phyloP scores from a whole-genome alignment of 2,797 vertebrate genomes.

The Argyrosomus regius region DNA sequence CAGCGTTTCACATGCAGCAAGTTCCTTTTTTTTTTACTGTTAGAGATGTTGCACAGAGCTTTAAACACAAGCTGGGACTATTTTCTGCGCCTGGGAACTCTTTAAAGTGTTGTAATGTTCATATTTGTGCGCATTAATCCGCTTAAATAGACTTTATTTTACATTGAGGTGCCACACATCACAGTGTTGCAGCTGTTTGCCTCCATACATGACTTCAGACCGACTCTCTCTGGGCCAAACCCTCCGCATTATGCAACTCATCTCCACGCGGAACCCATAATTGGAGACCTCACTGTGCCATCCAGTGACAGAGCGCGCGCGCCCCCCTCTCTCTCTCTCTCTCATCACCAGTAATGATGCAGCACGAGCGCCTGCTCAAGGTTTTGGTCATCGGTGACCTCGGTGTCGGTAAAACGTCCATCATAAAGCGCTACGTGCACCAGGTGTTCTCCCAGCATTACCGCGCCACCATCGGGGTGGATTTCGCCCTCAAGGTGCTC shows the following conservation, averaged over 20 bases:
- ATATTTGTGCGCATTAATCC: too few relatives aligned
- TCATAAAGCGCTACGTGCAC: slow-evolving; percentile 88
- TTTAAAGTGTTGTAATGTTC: too few relatives aligned
- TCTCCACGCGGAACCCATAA: slow-evolving; percentile 19
- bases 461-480: slow-evolving; percentile 87
- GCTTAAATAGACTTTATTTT: not conserved
- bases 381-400: slow-evolving; percentile 87
- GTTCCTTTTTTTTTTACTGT: not conserved
- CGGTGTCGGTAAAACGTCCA: slow-evolving; percentile 87
- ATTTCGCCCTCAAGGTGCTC: slow-evolving; percentile 87
- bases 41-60: not conserved
- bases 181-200: not conserved
- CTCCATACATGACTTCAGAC: not conserved
- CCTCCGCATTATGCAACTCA: not conserved
- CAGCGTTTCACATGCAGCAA: not conserved
- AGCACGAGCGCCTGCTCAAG: slow-evolving; percentile 85
- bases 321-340: not conserved
- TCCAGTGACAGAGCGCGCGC: not conserved
- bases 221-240: not conserved
- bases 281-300: slow-evolving; percentile 21
- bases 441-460: slow-evolving; percentile 88
- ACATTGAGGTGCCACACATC: too few relatives aligned
- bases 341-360: slow-evolving; percentile 56
- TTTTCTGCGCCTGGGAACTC: too few relatives aligned
- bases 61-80: not conserved